Evolutionary conservation across 2,888 invertebrate species (phyloP).

Genomic region (Scaeva pyrastri): DNA sequence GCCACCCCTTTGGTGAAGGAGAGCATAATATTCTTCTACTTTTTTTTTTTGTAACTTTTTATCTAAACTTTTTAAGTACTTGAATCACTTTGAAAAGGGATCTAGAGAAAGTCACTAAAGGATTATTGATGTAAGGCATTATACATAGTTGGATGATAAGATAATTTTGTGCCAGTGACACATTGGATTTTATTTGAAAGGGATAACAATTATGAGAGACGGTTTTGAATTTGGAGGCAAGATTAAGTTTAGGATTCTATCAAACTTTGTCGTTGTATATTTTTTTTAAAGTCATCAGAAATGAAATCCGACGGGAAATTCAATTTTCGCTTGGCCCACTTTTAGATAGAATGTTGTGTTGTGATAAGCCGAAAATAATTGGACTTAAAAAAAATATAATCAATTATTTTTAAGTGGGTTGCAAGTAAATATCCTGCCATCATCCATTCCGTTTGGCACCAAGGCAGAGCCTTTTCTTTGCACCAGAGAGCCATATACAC

Average conservation of each 20-base stretch:
- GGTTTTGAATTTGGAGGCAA: not conserved
- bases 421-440: no score
- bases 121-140: constrained; percentile 43
- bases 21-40: constrained; percentile 27
- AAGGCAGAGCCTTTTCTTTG: no score
- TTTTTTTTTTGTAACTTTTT: constrained; percentile 5
- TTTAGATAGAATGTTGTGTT: no score
- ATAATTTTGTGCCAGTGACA: constrained; percentile 34
- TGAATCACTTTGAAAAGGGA: constrained; percentile 41
- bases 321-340: not conserved
- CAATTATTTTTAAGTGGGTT: no score
- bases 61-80: constrained; percentile 47
- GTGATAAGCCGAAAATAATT: no score
- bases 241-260: not conserved
- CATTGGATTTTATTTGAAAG: constrained; percentile 23
- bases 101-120: constrained; percentile 39
- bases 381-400: no score
- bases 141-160: constrained; percentile 31
- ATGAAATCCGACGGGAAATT: not conserved
- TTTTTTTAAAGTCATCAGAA: not conserved
- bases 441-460: no score
- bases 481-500: no score
- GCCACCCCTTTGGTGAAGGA: not conserved
- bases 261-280: not conserved
- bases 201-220: constrained; percentile 33